Conservation (phyloP, 2,113 vertebrate species). For the Mungos mungo region DNA sequence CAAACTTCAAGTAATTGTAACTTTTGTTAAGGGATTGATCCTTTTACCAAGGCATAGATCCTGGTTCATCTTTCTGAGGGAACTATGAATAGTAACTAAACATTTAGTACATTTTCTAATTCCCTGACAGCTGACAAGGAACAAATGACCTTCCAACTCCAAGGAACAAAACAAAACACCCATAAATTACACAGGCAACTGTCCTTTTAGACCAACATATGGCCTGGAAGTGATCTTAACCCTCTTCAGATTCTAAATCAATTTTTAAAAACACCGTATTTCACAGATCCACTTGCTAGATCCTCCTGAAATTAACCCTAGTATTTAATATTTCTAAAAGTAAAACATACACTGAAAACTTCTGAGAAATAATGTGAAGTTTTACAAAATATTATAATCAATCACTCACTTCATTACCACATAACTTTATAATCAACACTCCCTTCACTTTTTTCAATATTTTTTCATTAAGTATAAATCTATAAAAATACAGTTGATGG, state of each 20-base stretch:
- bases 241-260: not conserved
- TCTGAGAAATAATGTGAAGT: not conserved
- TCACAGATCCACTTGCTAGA: not conserved
- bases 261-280: not conserved
- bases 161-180: not conserved
- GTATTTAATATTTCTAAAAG: not conserved
- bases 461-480: not conserved
- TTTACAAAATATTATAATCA: not conserved
- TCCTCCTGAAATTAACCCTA: not conserved
- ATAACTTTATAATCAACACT: not conserved
- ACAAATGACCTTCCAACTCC: not conserved
- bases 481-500: not conserved
- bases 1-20: not conserved
- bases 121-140: not conserved
- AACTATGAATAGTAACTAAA: not conserved
- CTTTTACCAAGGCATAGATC: not conserved
- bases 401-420: not conserved
- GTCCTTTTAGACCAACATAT: not conserved
- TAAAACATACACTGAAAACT: not conserved
- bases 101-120: not conserved
- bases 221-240: not conserved
- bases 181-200: not conserved
- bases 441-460: not conserved
- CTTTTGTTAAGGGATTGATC: not conserved
- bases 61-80: not conserved